Conservation (phyloP, 1,140 invertebrate genomes). For the Scaptomyza hsui region DNA sequence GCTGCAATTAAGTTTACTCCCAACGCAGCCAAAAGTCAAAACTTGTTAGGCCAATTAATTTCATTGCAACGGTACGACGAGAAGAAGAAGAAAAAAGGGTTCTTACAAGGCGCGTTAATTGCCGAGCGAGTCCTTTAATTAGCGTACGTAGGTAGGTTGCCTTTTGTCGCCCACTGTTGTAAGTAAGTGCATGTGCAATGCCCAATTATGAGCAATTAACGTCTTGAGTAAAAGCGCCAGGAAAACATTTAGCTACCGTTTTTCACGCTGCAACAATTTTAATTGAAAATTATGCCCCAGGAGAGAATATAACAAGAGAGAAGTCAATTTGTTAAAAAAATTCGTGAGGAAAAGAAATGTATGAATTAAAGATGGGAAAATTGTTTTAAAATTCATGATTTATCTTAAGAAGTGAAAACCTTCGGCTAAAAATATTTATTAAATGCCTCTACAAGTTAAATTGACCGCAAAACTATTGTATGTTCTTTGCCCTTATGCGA, state of each 20-base stretch:
- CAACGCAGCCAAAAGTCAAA: slow-evolving; percentile 34
- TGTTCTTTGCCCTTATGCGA: no score
- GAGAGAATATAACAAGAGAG: no score
- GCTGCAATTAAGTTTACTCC: slow-evolving; percentile 56
- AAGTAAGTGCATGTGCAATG: slow-evolving; percentile 47
- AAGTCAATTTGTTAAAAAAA: background rate
- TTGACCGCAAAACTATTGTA: no score
- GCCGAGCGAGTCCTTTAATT: slow-evolving; percentile 71
- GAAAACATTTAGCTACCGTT: slow-evolving; percentile 47
- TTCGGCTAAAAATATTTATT: no score
- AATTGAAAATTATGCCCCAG: slow-evolving; percentile 1
- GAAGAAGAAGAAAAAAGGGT: slow-evolving; percentile 19
- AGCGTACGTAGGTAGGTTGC: slow-evolving; percentile 65
- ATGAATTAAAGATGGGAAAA: background rate
- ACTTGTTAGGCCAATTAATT: slow-evolving; percentile 71
- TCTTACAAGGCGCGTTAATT: slow-evolving; percentile 49
- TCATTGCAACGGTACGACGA: slow-evolving; percentile 55
- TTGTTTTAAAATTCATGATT: no score
- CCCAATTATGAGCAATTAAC: slow-evolving; percentile 78
- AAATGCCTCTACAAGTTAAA: no score
- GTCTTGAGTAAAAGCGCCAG: slow-evolving; percentile 42
- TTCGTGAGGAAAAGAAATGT: background rate
- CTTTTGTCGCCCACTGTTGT: slow-evolving; percentile 36
- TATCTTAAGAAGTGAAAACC: no score
- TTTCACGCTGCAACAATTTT: slow-evolving; percentile 7